Evolutionary conservation across 1,140 invertebrate genomes (phyloP), one percentile per base, ranked within the genome.

Genomic region (Gonatopus flavifemur): DNA sequence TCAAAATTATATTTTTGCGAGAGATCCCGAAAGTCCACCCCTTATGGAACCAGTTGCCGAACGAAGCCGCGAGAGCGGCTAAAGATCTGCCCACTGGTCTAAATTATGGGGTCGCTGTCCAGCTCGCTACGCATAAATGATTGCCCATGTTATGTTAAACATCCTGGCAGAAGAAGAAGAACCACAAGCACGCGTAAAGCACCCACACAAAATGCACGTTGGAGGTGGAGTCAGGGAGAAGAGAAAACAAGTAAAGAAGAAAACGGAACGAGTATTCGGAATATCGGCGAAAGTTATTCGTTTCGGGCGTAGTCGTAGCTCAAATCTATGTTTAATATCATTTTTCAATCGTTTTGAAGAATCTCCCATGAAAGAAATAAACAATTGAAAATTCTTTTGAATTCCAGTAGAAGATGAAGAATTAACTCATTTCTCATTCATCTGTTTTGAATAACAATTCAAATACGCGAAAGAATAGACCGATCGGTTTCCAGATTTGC

Each of bases 91-190:
- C 62, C 65, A 69, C 64, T 62, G 64, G 62, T 62, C 64, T 78
- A 70, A 78, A 72, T 74, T 72, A 78, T 76, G 71, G 72, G 72
- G 63, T 71, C 68, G 67, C 66, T 63, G 55, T 66, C 67, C 64
- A 66, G 63, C 63, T 70, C 59, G 67, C 65, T 64, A 72, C 69
- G 68, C 63, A 74, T 77, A 77, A 77, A 76, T 76, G 70, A 76
- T 78, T 74, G 73, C 72, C 60, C 69, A 67, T 70, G 69, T 78
- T 76, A 76, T 78, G 75, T 76, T 78, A 76, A 77, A 76, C 72
- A 76, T 76, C 67, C 64, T 52, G 46, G 52, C 51, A 50, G 40
- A 58, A 22, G 9, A n/a, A 35, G 35, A 28, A 12, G 25, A 28
- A 28, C 25, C 25, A 20, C 41, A 18, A 32, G 24, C 16, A 32